phyloP scores from a whole-genome alignment of 1,140 invertebrate species.

The Diabrotica virgifera region DNA sequence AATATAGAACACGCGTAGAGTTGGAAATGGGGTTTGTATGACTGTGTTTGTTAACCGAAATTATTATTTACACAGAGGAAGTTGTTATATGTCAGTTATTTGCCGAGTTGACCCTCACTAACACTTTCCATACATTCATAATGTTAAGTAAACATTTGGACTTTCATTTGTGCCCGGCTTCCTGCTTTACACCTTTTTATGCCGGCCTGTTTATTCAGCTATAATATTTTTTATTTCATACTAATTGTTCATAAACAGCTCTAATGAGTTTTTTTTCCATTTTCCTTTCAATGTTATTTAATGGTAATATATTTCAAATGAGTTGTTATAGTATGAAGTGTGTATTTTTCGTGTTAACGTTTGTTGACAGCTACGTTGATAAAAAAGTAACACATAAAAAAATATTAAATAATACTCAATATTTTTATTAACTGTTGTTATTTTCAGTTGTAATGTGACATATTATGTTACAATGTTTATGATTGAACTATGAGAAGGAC shows the following conservation, averaged over 20 bases:
- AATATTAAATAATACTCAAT: no score
- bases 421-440: no score
- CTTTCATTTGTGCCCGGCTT: slow-evolving; percentile 13
- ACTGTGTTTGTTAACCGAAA: slow-evolving; percentile 46
- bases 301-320: no score
- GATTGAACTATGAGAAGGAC: no score
- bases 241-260: slow-evolving; percentile 26
- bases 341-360: no score
- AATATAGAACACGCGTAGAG: slow-evolving; percentile 9
- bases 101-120: slow-evolving; percentile 39
- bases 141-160: slow-evolving; percentile 44
- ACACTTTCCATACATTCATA: slow-evolving; percentile 43
- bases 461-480: no score
- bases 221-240: slow-evolving; percentile 22
- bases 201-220: slow-evolving; percentile 24
- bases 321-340: no score
- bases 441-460: no score
- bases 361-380: no score
- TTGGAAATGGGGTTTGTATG: slow-evolving; percentile 5
- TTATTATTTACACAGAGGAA: slow-evolving; percentile 47
- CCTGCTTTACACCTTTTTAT: slow-evolving; percentile 32
- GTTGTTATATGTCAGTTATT: slow-evolving; percentile 45
- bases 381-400: no score
- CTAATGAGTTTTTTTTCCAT: slow-evolving; percentile 17
- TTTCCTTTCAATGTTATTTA: no score